Base-by-base conservation (phyloP, 2,888 invertebrate species). In the Nemapogon koenigi region DNA sequence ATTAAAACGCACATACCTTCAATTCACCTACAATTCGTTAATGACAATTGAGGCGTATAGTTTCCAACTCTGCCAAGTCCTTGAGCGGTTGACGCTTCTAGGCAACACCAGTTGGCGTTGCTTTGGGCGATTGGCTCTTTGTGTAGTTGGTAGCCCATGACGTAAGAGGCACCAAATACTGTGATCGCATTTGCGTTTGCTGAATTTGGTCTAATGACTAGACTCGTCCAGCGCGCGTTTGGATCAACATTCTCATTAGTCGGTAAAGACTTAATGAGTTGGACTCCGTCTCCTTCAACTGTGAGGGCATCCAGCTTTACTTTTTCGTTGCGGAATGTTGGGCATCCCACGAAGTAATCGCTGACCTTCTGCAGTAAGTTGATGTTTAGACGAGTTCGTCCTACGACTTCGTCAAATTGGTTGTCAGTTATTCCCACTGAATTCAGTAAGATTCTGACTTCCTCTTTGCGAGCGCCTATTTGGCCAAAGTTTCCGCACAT, bases 301-400 rank as follows among this genome's bases (percentile, higher is more conserved):
- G 40, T 42, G 16, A 43, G 30, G n/a, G 37, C 41, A 37, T 43
- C 35, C 13, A 43, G 33, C 17, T 43, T 39, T 18, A 37, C 38
- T 19, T 43, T 41, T 31, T 43, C 37, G 25, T 39, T 43, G 11
- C 43, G 15, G 39, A 43, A 43, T 28, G 43, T 43, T 33, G 40
- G 28, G 19, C 32, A 36, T 40, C 43, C 43, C 0, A 13, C 4
- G 36, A 43, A 41, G 25, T 31, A 31, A n/a, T 31, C 31, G 16
- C 31, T 31, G 16, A 31, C 31, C 10, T 16, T 31, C 16, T 31
- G 29, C 6, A 29, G 11, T 14, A 27, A 11, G 26, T 37, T 14
- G 3, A 37, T 13, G 28, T 37, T 37, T 4, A 37, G 28, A 4
- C 37, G 16, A 8, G 37, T 37, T 2, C 17, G 11, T 28, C 28